Evolutionary conservation across 2,888 invertebrate species (phyloP).

Genomic region (Acleris emargana): DNA sequence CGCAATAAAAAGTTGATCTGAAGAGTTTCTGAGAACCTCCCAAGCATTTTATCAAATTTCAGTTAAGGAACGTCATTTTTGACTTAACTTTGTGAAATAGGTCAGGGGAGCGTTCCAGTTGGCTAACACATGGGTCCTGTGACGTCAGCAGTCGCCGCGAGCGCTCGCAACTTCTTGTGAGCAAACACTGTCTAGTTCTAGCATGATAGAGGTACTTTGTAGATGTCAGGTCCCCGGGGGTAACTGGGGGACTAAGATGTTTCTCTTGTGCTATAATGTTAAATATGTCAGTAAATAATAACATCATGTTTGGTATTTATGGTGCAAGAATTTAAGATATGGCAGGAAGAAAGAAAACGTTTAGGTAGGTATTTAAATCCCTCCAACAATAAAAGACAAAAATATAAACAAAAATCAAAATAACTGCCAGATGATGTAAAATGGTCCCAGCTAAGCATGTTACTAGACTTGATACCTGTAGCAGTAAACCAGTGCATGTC

Average conservation of each 20-base stretch:
- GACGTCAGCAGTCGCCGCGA: constrained; percentile 13
- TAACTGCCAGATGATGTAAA: too few species aligned
- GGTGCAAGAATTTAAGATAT: too few species aligned
- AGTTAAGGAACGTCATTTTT: not conserved
- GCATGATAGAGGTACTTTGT: constrained; percentile 1
- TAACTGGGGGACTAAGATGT: not conserved
- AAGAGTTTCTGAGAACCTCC: not conserved
- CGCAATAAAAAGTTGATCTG: not conserved
- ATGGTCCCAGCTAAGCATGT: too few species aligned
- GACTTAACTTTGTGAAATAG: constrained; percentile 14
- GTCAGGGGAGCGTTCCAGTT: constrained; percentile 35
- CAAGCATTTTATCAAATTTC: not conserved
- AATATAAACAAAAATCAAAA: too few species aligned
- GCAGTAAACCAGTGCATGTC: too few species aligned
- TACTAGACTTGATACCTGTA: too few species aligned
- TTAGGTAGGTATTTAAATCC: too few species aligned
- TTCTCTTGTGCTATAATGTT: not conserved
- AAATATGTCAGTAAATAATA: too few species aligned
- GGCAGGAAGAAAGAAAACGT: too few species aligned
- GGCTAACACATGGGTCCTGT: constrained; percentile 28
- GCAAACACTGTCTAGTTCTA: constrained; percentile 3
- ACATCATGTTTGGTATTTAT: too few species aligned
- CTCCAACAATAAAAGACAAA: too few species aligned
- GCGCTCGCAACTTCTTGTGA: not conserved
- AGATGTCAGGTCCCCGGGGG: not conserved